Conservation (phyloP, 2,888 invertebrate species). For the Agapostemon virescens region DNA sequence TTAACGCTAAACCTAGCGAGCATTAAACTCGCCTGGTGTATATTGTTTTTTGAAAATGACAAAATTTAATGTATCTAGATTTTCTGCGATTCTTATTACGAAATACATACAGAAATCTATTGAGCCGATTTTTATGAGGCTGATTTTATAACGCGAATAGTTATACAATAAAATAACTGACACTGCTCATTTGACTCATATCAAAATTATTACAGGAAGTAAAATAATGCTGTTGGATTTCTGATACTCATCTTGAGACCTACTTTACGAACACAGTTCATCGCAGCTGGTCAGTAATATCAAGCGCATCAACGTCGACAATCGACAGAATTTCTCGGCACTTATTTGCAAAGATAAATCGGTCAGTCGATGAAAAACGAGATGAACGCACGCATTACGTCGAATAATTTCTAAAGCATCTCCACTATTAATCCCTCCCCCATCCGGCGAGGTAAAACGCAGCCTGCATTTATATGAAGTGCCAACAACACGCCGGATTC, state of each 20-base stretch:
- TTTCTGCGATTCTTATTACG: too few relatives aligned
- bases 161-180: too few relatives aligned
- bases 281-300: background rate
- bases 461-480: slow-evolving; percentile 56
- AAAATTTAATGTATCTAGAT: too few relatives aligned
- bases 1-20: too few relatives aligned
- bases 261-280: background rate
- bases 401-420: slow-evolving; percentile 26
- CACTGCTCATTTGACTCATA: too few relatives aligned
- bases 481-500: slow-evolving; percentile 33
- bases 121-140: too few relatives aligned
- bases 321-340: background rate
- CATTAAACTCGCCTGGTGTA: too few relatives aligned
- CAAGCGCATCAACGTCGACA: background rate
- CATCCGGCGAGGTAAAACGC: slow-evolving; percentile 48
- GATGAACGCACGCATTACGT: slow-evolving; percentile 50
- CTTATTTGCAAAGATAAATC: slow-evolving; percentile 29
- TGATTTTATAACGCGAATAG: too few relatives aligned
- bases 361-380: slow-evolving; percentile 46
- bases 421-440: background rate
- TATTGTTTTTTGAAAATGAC: too few relatives aligned
- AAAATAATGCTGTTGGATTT: background rate
- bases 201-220: background rate
- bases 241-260: background rate
- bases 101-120: too few relatives aligned